Evolutionary conservation across 2,888 invertebrate genomes (phyloP), one percentile per base, ranked within the genome.

Genomic region (Dorcus parallelipipedus): DNA sequence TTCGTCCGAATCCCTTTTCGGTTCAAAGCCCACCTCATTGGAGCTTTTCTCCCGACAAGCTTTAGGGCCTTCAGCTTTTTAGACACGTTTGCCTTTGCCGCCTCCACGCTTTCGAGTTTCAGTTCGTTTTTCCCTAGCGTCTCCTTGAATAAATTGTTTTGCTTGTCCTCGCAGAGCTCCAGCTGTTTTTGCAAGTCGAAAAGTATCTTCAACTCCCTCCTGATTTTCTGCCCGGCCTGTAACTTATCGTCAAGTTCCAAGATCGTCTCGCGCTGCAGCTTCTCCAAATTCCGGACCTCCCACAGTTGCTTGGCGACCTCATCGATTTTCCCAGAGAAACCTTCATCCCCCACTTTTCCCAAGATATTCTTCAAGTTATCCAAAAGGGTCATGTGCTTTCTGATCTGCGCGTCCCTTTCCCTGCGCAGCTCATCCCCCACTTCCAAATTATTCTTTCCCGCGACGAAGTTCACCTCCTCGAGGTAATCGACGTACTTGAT

Each of bases 361-460:
- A 71, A 77, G 72, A 64, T 78, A 76, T 76, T 81, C 79, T 71
- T 79, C 76, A 66, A 78, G 50, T 70, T 71, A 14, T 76, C 73
- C 17, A 76, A 53, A 3, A 73, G 54, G 8, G 64, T 52, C 40
- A 76, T 68, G 48, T 71, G 64, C 20, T 68, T 65, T 55, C 76
- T 70, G 3, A 76, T 59, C 42, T 79, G 80, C 38, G 76, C 73
- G 56, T 82, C 80, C 67, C 83, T 78, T 66, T 81, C 81, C 33
- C 69, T 66, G 53, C 76, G 76, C 56, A 83, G 78, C 61, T 81
- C 81, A 53, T 80, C 79, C n/a, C 83, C 75, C 10, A 84, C 80
- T 58, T 82, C 83, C 73, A 81, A 81, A 5, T 82, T 80, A 9
- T 81, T 82, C 68, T 82, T 82, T 54, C 82, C 82, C 68, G 82